phyloP scores from a whole-genome alignment of 2,797 vertebrate genomes.

The Petrocephalus schoutedeni region DNA sequence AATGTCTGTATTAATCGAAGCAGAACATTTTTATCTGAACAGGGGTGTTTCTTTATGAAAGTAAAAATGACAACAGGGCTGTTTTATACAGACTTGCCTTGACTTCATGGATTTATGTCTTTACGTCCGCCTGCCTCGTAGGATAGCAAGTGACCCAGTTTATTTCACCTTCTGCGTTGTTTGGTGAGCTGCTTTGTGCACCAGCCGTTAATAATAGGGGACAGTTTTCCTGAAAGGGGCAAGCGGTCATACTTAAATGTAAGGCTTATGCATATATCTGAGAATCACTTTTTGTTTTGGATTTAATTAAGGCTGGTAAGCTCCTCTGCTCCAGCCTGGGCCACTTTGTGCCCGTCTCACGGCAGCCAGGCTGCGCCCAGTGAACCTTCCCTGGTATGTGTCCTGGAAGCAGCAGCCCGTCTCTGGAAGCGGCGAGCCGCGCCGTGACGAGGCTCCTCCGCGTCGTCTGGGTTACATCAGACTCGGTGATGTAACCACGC shows the following conservation, averaged over 20 bases:
- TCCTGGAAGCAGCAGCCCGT: neutral
- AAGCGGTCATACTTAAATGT: neutral
- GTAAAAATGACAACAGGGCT: neutral
- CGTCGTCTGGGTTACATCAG: constrained; percentile 9
- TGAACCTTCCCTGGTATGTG: neutral
- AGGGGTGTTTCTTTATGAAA: neutral
- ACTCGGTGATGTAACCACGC: neutral
- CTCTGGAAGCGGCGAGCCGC: neutral
- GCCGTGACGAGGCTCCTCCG: neutral
- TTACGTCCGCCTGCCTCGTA: neutral
- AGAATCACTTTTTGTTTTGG: neutral
- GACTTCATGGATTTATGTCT: neutral
- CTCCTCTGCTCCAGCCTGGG: neutral
- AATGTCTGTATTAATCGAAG: neutral
- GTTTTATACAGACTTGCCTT: neutral
- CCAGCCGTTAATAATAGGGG: neutral
- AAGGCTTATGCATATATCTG: no score
- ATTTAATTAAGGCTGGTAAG: neutral
- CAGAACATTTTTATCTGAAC: neutral
- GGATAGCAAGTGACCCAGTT: neutral
- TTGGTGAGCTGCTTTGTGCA: neutral
- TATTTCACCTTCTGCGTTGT: neutral
- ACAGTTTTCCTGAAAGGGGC: neutral
- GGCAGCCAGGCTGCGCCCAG: neutral
- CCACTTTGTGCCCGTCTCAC: neutral